Conservation (phyloP, 35 echinoderm and acorn worm genomes). For the Anneissia japonica region DNA sequence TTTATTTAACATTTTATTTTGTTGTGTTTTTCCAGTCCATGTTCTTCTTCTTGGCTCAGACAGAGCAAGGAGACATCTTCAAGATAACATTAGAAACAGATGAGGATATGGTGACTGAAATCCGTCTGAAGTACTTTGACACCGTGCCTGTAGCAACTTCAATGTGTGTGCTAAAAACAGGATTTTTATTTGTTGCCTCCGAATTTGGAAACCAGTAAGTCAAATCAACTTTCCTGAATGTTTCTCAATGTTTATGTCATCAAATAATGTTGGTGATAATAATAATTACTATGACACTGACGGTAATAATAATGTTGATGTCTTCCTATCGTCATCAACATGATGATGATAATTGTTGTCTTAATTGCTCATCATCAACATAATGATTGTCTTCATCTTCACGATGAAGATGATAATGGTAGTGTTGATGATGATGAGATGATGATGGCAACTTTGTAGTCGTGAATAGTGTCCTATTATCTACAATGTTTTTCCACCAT, state of each 20-base stretch:
- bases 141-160: slow-evolving; percentile 77
- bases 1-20: not conserved
- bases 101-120: slow-evolving; percentile 98
- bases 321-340: no score
- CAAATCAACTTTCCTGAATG: not conserved
- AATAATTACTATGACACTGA: no score
- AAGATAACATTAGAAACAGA: slow-evolving; percentile 98
- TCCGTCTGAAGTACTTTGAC: slow-evolving; percentile 96
- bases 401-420: no score
- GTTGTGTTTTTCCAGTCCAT: slow-evolving; percentile 72
- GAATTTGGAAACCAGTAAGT: slow-evolving; percentile 99
- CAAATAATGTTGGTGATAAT: no score
- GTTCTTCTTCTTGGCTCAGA: slow-evolving; percentile 98
- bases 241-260: no score
- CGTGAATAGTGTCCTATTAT: not conserved
- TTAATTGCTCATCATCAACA: no score
- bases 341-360: no score
- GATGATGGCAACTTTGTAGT: not conserved
- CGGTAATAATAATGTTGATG: no score
- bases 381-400: no score
- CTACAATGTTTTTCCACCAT: not conserved
- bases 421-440: slow-evolving; percentile 10
- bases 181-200: slow-evolving; percentile 85
- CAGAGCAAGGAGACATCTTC: slow-evolving; percentile 98
- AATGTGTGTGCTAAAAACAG: slow-evolving; percentile 93